Evolutionary conservation across 1,140 invertebrate genomes (phyloP), one percentile per base, ranked within the genome.

Genomic region (Anagrus nilaparvatae): DNA sequence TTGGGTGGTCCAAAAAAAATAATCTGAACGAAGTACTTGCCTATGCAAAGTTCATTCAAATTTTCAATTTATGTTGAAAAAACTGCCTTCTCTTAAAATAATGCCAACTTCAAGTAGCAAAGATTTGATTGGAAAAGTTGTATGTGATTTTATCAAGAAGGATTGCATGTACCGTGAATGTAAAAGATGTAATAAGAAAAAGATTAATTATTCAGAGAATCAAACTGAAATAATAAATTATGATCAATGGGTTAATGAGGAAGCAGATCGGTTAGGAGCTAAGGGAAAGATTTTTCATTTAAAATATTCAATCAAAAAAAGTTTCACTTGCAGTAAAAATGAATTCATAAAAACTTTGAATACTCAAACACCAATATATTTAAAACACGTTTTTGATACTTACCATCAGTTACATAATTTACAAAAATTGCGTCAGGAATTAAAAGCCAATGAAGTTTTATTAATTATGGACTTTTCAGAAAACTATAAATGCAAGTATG

Each of bases 391-490:
- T 33, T 46, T 43, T 40, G 58, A 51, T 41, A 55, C 59, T 29
- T 42, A 39, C 8, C 50, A 55, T 44, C 50, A 62, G 35, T 48
- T 48, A n/a, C 44, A 50, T 25, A 25, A 24, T 12, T 49, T 58
- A 43, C 49, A 48, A 44, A 28, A 52, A 24, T 29, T 52, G 9
- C 58, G 55, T 47, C 40, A 55, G 23, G 58, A 56, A 28, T 49
- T 60, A 40, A 43, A 34, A 34, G 44, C 44, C 36, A 37, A 52
- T 27, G 47, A 57, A 43, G 32, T 53, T 20, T 36, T 57, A 25
- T 49, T 64, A 6, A 52, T 56, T 31, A 48, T 58, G 27, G 58
- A 61, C 45, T 63, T 63, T 40, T 49, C 51, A 9, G 53, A 61
- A 46, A 40, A 38, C 6, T 32, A 40, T 40, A 37, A 36, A 16